Percentiles rank a stretch among this genome's conserved stretches.
phyloP scores from a whole-genome alignment of 2,888 invertebrate species.

The Macrophya alboannulata region DNA sequence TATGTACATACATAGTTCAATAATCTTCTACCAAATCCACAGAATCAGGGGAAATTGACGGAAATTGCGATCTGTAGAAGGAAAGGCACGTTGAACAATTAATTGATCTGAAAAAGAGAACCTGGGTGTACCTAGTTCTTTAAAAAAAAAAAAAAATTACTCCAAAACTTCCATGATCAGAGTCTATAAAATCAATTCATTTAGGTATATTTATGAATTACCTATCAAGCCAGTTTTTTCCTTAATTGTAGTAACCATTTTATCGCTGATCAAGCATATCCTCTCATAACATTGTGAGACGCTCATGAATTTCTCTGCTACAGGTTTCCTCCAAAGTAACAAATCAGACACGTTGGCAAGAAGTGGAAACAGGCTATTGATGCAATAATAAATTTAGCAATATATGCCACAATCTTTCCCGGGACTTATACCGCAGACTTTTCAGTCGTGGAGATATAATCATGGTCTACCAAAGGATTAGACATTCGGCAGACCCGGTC shows the following conservation, averaged over 20 bases:
- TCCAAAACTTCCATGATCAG: background rate
- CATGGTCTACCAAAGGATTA: conserved; percentile 29
- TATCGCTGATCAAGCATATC: background rate
- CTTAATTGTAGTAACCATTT: background rate
- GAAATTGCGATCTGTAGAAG: background rate
- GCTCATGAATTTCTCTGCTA: background rate
- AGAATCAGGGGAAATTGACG: background rate
- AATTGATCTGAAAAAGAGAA: conserved; percentile 17
- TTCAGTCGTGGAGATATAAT: background rate
- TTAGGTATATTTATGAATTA: background rate
- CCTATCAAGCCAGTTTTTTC: background rate
- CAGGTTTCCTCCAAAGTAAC: background rate
- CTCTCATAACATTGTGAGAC: background rate
- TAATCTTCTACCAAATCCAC: background rate
- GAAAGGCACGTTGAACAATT: background rate
- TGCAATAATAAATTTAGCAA: background rate
- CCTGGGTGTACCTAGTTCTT: background rate
- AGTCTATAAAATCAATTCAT: background rate
- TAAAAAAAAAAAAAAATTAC: background rate
- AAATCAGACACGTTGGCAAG: background rate
- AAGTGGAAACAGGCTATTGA: background rate
- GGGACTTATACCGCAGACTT: background rate
- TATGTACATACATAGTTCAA: background rate
- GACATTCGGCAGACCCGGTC: background rate
- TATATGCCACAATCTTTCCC: background rate